Conservation (phyloP, 2,888 invertebrate genomes). For the Hypolimnas misippus region DNA sequence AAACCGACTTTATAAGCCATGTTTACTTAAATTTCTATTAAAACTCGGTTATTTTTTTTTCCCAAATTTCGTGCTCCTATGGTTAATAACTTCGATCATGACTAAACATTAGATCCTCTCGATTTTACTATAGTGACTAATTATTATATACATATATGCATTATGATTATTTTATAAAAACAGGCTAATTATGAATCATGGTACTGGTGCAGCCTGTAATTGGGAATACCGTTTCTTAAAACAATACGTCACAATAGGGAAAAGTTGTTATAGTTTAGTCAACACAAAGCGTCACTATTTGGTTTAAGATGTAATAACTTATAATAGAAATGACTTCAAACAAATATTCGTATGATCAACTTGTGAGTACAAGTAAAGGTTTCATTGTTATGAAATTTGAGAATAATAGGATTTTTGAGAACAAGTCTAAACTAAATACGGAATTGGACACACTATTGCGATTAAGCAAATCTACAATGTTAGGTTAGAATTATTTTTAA, state of each 20-base stretch:
- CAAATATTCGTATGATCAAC: not conserved
- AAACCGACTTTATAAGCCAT: no score
- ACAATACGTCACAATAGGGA: not conserved
- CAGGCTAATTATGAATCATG: not conserved
- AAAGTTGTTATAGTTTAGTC: not conserved
- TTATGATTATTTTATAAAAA: not conserved
- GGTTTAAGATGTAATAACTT: not conserved
- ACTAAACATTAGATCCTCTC: no score
- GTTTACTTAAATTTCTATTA: no score
- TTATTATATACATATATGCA: not conserved
- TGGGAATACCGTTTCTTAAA: not conserved
- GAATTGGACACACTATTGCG: no score
- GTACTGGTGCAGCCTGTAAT: not conserved
- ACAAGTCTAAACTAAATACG: no score
- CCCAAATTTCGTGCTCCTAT: no score
- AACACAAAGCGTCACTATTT: not conserved
- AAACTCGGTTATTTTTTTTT: no score
- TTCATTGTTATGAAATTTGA: not conserved
- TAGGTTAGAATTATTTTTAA: no score
- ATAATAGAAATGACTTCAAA: constrained; percentile 6
- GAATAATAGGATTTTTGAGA: not conserved
- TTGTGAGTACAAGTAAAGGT: no score
- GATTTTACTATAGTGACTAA: no score
- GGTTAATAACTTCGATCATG: no score
- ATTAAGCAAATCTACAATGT: no score